These are phyloP conservation scores for Neelides folsomi DNA, from an alignment of 2,888 invertebrate genomes.

Conservation along the genomic window DNA sequence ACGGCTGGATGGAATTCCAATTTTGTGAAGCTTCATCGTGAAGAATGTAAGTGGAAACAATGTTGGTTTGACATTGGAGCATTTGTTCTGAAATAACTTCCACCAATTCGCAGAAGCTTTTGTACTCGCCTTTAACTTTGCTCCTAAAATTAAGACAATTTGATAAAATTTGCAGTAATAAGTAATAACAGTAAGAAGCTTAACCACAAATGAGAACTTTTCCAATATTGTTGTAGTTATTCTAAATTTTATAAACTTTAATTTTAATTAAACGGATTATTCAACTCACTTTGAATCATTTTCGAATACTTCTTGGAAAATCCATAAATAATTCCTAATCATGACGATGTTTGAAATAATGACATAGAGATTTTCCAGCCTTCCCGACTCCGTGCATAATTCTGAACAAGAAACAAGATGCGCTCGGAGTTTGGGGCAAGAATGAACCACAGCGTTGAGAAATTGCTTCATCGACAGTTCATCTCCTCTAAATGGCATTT, in stretches of 20 bases:
- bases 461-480: conserved; percentile 31
- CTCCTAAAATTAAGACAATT: conserved; percentile 9
- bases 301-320: conserved; percentile 30
- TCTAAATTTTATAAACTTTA: too few species aligned
- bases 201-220: neutral
- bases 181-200: neutral
- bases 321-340: conserved; percentile 32
- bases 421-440: conserved; percentile 24
- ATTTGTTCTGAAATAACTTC: conserved; percentile 71
- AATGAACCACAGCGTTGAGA: conserved; percentile 25
- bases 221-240: too few species aligned
- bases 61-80: conserved; percentile 62
- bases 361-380: conserved; percentile 30
- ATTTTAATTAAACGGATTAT: neutral
- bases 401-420: conserved; percentile 30
- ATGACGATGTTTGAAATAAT: conserved; percentile 31
- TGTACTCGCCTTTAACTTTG: conserved; percentile 30
- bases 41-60: conserved; percentile 62
- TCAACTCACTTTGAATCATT: conserved; percentile 28
- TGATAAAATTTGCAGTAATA: neutral
- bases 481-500: conserved; percentile 33
- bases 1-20: conserved; percentile 53
- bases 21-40: conserved; percentile 68
- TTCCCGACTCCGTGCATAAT: conserved; percentile 27
- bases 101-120: conserved; percentile 43